A percentile compares a stretch with the other conserved stretches of the same genome.
Evolutionary conservation across 2,888 invertebrate species (phyloP).

Genomic region (Cheilosia vernalis): DNA sequence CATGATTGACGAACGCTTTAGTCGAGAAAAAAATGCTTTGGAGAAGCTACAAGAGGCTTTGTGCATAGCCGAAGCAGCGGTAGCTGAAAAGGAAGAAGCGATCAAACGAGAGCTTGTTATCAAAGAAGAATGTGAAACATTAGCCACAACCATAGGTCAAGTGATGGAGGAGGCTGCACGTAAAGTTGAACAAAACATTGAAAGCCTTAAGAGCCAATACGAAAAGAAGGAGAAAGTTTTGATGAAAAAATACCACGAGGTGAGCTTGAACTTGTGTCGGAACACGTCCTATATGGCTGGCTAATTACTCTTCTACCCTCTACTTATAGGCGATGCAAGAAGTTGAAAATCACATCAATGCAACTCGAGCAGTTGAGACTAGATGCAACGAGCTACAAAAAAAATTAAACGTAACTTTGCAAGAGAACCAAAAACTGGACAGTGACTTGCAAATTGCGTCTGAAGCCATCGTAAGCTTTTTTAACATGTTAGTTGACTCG

Average conservation of each 20-base stretch:
- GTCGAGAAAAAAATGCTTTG: slow-evolving; percentile 84
- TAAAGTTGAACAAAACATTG: slow-evolving; percentile 86
- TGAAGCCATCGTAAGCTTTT: slow-evolving; percentile 78
- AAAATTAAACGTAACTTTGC: slow-evolving; percentile 78
- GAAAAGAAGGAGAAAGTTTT: slow-evolving; percentile 85
- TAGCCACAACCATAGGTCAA: slow-evolving; percentile 85
- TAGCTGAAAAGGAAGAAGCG: slow-evolving; percentile 85
- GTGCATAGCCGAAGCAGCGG: slow-evolving; percentile 84
- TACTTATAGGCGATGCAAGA: slow-evolving; percentile 75
- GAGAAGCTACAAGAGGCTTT: slow-evolving; percentile 86
- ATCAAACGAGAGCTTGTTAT: slow-evolving; percentile 84
- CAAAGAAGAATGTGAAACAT: slow-evolving; percentile 85
- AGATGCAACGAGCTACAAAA: slow-evolving; percentile 78
- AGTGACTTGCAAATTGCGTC: slow-evolving; percentile 82
- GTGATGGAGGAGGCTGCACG: slow-evolving; percentile 85
- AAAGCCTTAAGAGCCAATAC: slow-evolving; percentile 85
- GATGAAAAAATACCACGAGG: slow-evolving; percentile 84
- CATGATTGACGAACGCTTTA: slow-evolving; percentile 81
- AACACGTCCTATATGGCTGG: neutral
- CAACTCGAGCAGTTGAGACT: slow-evolving; percentile 81
- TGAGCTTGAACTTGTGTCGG: slow-evolving; percentile 42
- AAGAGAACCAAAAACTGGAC: slow-evolving; percentile 79
- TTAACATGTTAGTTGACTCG: neutral
- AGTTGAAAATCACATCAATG: slow-evolving; percentile 76
- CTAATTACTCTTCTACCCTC: neutral